Base-by-base conservation (phyloP, 2,113 vertebrate genomes). In the Fulica atra region DNA sequence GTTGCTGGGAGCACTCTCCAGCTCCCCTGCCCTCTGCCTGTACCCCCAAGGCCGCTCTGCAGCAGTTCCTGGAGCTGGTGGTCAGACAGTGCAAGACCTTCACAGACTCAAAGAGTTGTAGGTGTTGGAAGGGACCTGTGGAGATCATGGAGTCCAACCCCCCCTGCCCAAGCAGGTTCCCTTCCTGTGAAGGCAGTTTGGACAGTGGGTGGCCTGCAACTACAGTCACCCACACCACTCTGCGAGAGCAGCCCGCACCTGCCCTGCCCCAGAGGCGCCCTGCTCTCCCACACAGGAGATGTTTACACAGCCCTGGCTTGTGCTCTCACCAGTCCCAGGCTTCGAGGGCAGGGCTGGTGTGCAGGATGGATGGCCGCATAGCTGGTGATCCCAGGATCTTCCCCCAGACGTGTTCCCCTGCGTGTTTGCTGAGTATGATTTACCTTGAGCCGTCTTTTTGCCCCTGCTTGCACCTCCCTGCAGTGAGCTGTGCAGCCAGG, bases 191-290 rank as follows among this genome's bases (percentile, higher is more conserved):
- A 64, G 42, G 92, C 14, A 15, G 28, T 28, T 46, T 44, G 36
- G 29, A 6, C 24, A 25, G 65, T 1, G 13, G 28, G 11, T 35
- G 35, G 29, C 50, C 60, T 16, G 4, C 5, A 3, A 12, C n/a
- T 24, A 4, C 1, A 1, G 65, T 16, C 0, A 0, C 38, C 33
- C 17, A 3, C 28, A 2, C 6, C 0, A 0, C 63, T 53, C 42
- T 9, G 20, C 1, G 3, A 61, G 57, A 20, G 51, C 29, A 19
- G 51, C 44, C 25, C 2, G 0, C 1, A 2, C 26, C 36, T 26
- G 29, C 53, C 40, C 26, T 8, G 28, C 42, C 23, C 36, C 15
- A 0, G 1, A 1, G 7, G 23, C 18, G 53, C 20, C 60, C 56
- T 13, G 7, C 56, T 65, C 7, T 68, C 26, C 17, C 12, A 89